phyloP scores from a whole-genome alignment of 1,140 invertebrate species.

The Bombus waltoni region DNA sequence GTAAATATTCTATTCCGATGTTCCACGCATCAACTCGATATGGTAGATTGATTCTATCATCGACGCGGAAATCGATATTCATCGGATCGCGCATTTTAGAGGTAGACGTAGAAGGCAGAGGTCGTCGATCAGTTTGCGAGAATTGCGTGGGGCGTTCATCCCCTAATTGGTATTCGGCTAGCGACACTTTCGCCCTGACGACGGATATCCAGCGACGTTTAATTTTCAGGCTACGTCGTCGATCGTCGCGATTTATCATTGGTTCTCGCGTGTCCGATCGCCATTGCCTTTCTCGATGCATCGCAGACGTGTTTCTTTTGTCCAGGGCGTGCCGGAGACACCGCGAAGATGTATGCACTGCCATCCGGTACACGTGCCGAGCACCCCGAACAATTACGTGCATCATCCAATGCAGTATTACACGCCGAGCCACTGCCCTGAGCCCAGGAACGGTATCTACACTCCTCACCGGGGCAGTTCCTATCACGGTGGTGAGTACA shows the following conservation, averaged over 20 bases:
- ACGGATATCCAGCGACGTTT: neutral
- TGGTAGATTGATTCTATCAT: neutral
- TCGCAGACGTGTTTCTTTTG: constrained; percentile 28
- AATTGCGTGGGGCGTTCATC: constrained; percentile 9
- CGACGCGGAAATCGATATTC: constrained; percentile 8
- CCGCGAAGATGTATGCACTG: constrained; percentile 79
- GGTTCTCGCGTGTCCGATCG: neutral
- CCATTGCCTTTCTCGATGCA: neutral
- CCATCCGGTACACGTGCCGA: constrained; percentile 74
- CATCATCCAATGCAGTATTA: constrained; percentile 78
- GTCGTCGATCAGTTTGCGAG: constrained; percentile 8
- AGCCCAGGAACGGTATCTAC: constrained; percentile 73
- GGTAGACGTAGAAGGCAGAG: no score
- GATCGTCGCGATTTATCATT: neutral
- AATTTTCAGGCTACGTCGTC: constrained; percentile 16
- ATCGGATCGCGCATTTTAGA: no score
- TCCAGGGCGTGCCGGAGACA: constrained; percentile 72
- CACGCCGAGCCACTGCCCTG: constrained; percentile 76
- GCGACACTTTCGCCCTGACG: neutral
- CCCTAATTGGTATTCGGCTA: constrained; percentile 38
- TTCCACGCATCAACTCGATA: no score
- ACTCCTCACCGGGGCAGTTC: constrained; percentile 75
- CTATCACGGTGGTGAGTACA: constrained; percentile 77
- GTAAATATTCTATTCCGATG: no score
- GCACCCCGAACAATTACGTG: constrained; percentile 75